Base-by-base conservation (phyloP, 2,888 invertebrate genomes). In the Parthenolecanium corni region DNA sequence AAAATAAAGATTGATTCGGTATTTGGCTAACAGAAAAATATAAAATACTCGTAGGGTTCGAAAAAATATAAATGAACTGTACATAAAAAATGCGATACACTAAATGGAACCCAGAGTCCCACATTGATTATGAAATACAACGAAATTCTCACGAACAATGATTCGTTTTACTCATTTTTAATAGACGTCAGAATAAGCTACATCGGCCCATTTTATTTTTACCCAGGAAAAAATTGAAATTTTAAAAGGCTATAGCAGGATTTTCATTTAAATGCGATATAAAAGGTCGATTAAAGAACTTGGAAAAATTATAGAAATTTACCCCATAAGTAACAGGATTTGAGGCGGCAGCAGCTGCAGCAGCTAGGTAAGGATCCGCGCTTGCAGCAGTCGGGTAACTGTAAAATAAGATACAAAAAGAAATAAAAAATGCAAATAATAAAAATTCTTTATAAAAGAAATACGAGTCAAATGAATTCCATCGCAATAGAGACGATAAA, bases 281-380 rank as follows among this genome's bases (percentile, higher is more conserved):
- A 11, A 4, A n/a, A 18, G 3, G 16, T 44, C 44, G 14, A n/a
- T 44, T 18, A 11, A 51, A 4, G 16, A 24, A 16, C 16, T 18
- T 11, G 3, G 51, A 25, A 51, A 24, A 25, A n/a, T 18, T 38
- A 74, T n/a, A n/a, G n/a, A n/a, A n/a, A n/a, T 83, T 84, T 82
- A 95, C 94, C 83, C 93, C 94, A 77, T 95, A 95, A 73, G 94
- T 93, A 69, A 95, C 88, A 16, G 44, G 36, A 21, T 21, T 40
- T 9, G 24, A 36, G 9, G 49, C n/a, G 24, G 42, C 64, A 18
- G 51, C 61, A 44, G 31, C 47, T 47, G 31, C 46, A 20, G 31
- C 53, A 24, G 49, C 52, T 47, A 64, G 25, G 58, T 53, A 47
- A 44, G 52, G 61, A 53, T 62, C 52, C 25, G 51, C 23, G 5